Percentiles rank a stretch among this genome's conserved stretches.
These are phyloP conservation scores for Parasteatoda lunata DNA, from an alignment of 2,888 invertebrate genomes.

Conservation along the genomic window DNA sequence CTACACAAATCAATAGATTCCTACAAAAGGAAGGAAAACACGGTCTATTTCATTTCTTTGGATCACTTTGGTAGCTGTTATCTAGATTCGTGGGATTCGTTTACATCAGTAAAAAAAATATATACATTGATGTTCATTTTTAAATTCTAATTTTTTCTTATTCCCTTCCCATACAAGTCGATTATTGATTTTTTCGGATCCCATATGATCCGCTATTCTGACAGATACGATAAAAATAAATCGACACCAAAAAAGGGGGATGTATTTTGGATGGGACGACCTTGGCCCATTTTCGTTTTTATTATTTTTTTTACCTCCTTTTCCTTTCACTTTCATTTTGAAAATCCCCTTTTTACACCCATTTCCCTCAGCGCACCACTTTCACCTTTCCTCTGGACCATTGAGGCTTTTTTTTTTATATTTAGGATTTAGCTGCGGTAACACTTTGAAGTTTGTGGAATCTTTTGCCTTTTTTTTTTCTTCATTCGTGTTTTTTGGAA, in stretches of 20 bases:
- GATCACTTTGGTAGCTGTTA: constrained; percentile 43
- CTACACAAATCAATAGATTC: neutral
- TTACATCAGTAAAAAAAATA: constrained; percentile 45
- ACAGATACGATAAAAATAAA: constrained; percentile 61
- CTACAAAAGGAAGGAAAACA: neutral
- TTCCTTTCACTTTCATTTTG: constrained; percentile 62
- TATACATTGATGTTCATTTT: constrained; percentile 64
- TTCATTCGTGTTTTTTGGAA: constrained; percentile 19
- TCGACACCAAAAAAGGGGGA: constrained; percentile 28
- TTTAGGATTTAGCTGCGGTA: constrained; percentile 43
- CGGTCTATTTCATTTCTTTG: neutral
- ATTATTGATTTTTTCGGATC: constrained; percentile 55
- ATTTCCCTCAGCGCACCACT: constrained; percentile 22
- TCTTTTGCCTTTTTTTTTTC: constrained; percentile 22
- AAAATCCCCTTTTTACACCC: constrained; percentile 54
- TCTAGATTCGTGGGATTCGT: constrained; percentile 50
- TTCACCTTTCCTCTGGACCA: constrained; percentile 36
- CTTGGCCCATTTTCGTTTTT: constrained; percentile 57
- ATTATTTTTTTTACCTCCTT: constrained; percentile 22
- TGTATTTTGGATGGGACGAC: constrained; percentile 42
- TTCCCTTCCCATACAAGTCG: constrained; percentile 36
- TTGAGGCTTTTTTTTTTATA: constrained; percentile 26
- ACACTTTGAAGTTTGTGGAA: constrained; percentile 61
- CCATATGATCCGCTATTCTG: constrained; percentile 34
- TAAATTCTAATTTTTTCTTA: constrained; percentile 37